Base-by-base conservation (phyloP, 2,888 invertebrate genomes). In the Scaptomyza cyrtandrae region DNA sequence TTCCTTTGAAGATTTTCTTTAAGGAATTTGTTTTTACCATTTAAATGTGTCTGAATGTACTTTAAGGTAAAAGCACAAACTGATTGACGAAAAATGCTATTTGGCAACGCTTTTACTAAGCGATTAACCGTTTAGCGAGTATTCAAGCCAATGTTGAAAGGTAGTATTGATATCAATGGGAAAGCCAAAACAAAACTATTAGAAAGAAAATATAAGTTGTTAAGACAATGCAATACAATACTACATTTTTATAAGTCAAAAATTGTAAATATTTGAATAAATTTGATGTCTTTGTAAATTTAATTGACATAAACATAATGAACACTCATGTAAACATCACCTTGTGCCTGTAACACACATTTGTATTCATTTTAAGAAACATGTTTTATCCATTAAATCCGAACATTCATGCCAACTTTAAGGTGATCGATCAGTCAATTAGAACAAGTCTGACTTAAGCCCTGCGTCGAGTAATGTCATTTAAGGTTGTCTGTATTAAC, bases 391-490 rank as follows among this genome's bases (percentile, higher is more conserved):
- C 19, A 50, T 49, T 35, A 33, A 19, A n/a, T n/a, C 10, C 10
- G 16, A 41, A 16, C 16, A 41, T 10, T 9, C 41, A 10, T 16
- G 41, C 16, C 41, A 50, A 19, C 10, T 50, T 35, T 10, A 35
- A 24, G n/a, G 6, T 35, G n/a, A 35, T 24, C 35, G 19, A 50
- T 50, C 50, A 35, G 19, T 50, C 35, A 50, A 35, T 50, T 50
- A 50, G 19, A 35, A 35, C 10, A 33, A 10, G 10, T 10, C 35
- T 35, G 10, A 6, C 6, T 50, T 19, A 35, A 16, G 9, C 31
- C 24, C 39, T 10, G 39, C 14, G 2, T 6, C n/a, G 13, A 62
- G 24, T 62, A 62, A 48, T 48, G 61, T 11, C 46, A 48, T 33
- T 33, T 35, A 13, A 16, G 31, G 31, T 10, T 41, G 27, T 33